phyloP scores from a whole-genome alignment of 2,888 invertebrate genomes.

The Tuberolachnus salignus region DNA sequence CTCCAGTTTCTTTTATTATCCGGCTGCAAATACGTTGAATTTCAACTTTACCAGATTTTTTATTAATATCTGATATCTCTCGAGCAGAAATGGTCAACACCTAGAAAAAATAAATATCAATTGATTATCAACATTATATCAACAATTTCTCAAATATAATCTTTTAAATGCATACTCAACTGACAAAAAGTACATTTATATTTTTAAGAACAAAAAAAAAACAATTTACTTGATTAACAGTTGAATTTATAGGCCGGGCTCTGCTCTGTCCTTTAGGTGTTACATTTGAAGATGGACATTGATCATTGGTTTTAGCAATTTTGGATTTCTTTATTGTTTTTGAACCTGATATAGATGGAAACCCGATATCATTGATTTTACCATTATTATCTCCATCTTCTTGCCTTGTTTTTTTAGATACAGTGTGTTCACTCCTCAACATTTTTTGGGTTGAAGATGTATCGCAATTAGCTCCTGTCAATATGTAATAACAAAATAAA shows the following conservation, averaged over 20 bases:
- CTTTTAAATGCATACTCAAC: too few species aligned
- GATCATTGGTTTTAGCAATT: constrained; percentile 34
- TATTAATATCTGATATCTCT: constrained; percentile 87
- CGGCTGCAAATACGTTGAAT: constrained; percentile 88
- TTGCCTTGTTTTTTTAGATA: constrained; percentile 31
- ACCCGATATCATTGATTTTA: constrained; percentile 80
- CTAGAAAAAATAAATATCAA: constrained; percentile 63
- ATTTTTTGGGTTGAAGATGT: too few species aligned
- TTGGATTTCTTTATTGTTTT: constrained; percentile 38
- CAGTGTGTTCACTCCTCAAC: constrained; percentile 52
- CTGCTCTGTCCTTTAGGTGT: constrained; percentile 48
- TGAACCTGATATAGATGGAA: constrained; percentile 82
- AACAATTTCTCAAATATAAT: too few species aligned
- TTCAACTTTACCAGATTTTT: constrained; percentile 88
- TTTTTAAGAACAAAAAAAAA: background rate
- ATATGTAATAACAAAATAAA: too few species aligned
- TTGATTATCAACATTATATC: too few species aligned
- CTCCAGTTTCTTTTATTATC: constrained; percentile 90
- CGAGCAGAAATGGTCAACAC: constrained; percentile 91
- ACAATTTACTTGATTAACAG: constrained; percentile 54
- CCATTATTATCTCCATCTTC: constrained; percentile 53
- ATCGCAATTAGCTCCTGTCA: too few species aligned
- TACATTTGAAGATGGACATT: constrained; percentile 31
- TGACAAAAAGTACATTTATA: too few species aligned
- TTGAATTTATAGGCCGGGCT: constrained; percentile 24